Evolutionary conservation across 2,797 vertebrate genomes (phyloP).

Genomic region (Carduelis carduelis): DNA sequence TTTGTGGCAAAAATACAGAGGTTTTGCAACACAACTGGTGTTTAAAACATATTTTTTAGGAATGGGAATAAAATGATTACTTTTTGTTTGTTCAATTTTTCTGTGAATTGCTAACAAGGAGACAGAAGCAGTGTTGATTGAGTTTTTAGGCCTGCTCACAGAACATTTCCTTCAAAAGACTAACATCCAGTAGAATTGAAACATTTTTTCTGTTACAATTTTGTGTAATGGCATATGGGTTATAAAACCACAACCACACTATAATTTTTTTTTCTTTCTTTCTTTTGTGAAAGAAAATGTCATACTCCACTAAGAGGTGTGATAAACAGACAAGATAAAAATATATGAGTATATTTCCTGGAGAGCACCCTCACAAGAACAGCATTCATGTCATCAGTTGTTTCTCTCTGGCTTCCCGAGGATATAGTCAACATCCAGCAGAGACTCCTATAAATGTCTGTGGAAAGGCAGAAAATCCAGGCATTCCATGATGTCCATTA

Average conservation of each 20-base stretch:
- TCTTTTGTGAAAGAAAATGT: neutral
- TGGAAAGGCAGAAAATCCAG: neutral
- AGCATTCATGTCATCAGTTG: neutral
- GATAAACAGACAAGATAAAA: neutral
- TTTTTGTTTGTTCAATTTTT: neutral
- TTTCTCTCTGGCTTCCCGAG: neutral
- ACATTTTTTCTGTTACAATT: neutral
- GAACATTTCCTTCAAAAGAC: neutral
- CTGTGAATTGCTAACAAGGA: neutral
- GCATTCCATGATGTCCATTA: neutral
- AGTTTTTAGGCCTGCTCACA: neutral
- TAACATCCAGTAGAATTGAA: neutral
- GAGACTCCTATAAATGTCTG: neutral
- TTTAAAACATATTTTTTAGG: neutral
- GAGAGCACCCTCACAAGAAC: neutral
- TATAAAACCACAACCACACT: neutral
- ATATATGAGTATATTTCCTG: neutral
- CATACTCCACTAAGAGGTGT: neutral
- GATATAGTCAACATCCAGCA: neutral
- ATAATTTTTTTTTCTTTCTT: neutral
- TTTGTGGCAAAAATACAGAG: neutral
- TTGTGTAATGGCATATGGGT: neutral
- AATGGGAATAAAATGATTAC: accelerated
- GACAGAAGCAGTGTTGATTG: neutral
- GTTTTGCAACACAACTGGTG: neutral